Evolutionary conservation across 1,140 invertebrate species (phyloP).

Genomic region (Steinernema khuongi): DNA sequence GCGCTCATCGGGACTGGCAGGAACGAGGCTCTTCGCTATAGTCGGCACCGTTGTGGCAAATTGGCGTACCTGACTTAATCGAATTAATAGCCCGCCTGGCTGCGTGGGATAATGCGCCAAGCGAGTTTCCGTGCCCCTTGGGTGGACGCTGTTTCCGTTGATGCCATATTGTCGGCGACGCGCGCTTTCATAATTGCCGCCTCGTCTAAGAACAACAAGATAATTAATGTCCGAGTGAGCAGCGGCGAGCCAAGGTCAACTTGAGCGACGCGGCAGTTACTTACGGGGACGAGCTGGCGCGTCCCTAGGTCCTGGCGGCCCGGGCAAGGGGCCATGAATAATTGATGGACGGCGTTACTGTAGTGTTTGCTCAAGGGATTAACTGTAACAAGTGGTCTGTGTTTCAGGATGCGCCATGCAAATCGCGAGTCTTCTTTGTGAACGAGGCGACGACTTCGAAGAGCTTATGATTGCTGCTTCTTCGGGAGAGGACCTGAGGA

Average conservation of each 20-base stretch:
- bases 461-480: not conserved
- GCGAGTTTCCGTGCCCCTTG: not conserved
- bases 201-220: conserved; percentile 9
- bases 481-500: not conserved
- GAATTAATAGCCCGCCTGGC: not conserved
- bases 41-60: no score
- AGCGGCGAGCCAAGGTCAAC: conserved; percentile 13
- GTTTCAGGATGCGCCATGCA: not conserved
- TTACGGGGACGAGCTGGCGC: not conserved
- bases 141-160: not conserved
- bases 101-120: not conserved
- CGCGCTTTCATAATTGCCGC: conserved; percentile 8
- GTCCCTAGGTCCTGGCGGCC: not conserved
- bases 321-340: not conserved
- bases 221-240: not conserved
- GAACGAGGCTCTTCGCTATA: not conserved
- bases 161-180: conserved; percentile 3
- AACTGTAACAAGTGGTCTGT: not conserved
- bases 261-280: not conserved
- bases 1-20: not conserved
- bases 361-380: conserved; percentile 4
- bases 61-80: not conserved
- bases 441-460: not conserved
- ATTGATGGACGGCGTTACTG: not conserved
- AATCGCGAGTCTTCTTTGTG: not conserved